phyloP scores from a whole-genome alignment of 2,113 vertebrate genomes.

The Indicator maculatus region DNA sequence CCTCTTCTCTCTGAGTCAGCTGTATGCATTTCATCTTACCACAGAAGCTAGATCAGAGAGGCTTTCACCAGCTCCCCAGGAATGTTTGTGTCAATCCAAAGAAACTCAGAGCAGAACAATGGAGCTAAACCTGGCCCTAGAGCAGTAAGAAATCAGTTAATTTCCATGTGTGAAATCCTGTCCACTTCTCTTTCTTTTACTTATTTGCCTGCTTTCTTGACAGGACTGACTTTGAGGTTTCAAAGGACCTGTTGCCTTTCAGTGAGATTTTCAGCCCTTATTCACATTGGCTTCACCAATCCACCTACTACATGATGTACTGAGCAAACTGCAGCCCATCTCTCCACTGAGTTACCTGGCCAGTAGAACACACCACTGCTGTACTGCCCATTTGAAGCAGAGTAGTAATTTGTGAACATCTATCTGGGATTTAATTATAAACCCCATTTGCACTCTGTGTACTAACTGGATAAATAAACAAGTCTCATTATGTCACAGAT shows the following conservation, averaged over 20 bases:
- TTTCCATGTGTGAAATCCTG: background rate
- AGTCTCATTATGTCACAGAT: background rate
- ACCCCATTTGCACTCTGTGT: background rate
- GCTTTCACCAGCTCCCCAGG: background rate
- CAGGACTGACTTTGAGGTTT: background rate
- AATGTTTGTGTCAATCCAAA: background rate
- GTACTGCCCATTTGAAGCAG: background rate
- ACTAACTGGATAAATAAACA: background rate
- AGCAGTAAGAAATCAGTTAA: background rate
- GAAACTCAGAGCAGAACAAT: background rate
- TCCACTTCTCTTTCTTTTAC: background rate
- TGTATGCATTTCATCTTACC: background rate
- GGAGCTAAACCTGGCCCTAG: background rate
- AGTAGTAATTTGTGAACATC: background rate
- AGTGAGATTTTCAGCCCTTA: background rate
- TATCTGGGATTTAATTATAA: background rate
- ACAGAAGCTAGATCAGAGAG: background rate
- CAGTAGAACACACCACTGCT: background rate
- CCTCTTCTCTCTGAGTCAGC: background rate
- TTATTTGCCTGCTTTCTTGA: slow-evolving; percentile 1
- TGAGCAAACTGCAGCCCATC: background rate
- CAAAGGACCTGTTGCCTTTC: background rate
- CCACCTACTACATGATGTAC: background rate
- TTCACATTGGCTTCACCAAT: background rate
- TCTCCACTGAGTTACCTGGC: background rate